A percentile compares a stretch with the other conserved stretches of the same genome.
phyloP scores from a whole-genome alignment of 2,797 vertebrate genomes.

The Pempheris klunzingeri region DNA sequence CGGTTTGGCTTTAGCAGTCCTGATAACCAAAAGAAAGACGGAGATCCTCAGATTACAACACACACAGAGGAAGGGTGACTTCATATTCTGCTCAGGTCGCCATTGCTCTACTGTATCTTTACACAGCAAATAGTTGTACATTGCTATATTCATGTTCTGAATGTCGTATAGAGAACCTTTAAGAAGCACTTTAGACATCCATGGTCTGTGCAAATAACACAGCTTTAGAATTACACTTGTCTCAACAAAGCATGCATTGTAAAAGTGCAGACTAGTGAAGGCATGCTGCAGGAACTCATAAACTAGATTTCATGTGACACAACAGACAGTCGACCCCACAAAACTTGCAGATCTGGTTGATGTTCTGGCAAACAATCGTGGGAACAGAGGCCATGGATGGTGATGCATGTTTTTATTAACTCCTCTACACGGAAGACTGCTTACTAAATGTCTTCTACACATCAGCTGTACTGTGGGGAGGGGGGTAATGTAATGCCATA shows the following conservation, averaged over 20 bases:
- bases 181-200: not conserved
- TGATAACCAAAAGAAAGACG: too few relatives aligned
- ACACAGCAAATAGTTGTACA: too few relatives aligned
- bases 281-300: not conserved
- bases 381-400: not conserved
- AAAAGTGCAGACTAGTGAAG: constrained; percentile 6
- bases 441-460: not conserved
- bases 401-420: constrained; percentile 7
- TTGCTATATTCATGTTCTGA: too few relatives aligned
- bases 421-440: not conserved
- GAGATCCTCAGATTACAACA: too few relatives aligned
- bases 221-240: not conserved
- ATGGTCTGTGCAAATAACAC: not conserved
- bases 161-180: too few relatives aligned
- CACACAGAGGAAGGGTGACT: too few relatives aligned
- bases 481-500: not conserved
- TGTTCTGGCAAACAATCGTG: not conserved
- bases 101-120: too few relatives aligned
- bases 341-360: constrained; percentile 23
- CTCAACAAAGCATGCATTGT: constrained; percentile 10
- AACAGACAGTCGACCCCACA: not conserved
- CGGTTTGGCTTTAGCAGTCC: too few relatives aligned
- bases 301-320: constrained; percentile 11
- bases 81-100: too few relatives aligned
- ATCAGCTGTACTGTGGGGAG: not conserved